Percentiles rank a stretch among this genome's conserved stretches.
Conservation (phyloP, 1,140 invertebrate species). For the Phocides pigmalion region DNA sequence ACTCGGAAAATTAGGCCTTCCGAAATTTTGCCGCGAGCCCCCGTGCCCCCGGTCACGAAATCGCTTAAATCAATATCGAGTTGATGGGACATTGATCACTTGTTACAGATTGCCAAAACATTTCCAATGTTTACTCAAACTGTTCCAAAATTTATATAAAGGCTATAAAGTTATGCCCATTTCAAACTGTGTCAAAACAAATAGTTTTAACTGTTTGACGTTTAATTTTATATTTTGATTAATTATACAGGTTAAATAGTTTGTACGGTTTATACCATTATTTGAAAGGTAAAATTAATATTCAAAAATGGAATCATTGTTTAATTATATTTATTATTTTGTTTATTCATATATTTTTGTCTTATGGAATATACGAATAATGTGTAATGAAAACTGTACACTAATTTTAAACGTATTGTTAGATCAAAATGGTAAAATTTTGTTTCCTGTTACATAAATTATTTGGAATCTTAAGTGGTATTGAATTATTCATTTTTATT, state of each 20-base stretch:
- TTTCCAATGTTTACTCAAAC: conserved; percentile 18
- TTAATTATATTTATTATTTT: no score
- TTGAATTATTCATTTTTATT: no score
- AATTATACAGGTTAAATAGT: conserved; percentile 14
- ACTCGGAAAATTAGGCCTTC: conserved; percentile 40
- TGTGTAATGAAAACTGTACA: no score
- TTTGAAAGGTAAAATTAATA: not conserved
- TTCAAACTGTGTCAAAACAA: not conserved
- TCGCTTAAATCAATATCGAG: conserved; percentile 23
- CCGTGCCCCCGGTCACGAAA: conserved; percentile 12
- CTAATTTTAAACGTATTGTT: no score
- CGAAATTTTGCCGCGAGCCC: conserved; percentile 17
- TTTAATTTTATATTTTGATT: conserved; percentile 13
- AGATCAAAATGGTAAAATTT: no score
- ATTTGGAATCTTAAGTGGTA: no score
- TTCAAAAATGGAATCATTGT: no score
- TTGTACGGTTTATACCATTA: conserved; percentile 9
- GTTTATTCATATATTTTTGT: no score
- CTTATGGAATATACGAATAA: no score
- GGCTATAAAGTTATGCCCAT: not conserved
- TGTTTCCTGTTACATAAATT: no score
- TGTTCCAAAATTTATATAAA: conserved; percentile 6
- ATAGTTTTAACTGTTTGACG: not conserved
- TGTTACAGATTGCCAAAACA: conserved; percentile 11
- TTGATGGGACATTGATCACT: conserved; percentile 24